Base-by-base conservation (phyloP, 1,140 invertebrate genomes). In the Calycopis cecrops region DNA sequence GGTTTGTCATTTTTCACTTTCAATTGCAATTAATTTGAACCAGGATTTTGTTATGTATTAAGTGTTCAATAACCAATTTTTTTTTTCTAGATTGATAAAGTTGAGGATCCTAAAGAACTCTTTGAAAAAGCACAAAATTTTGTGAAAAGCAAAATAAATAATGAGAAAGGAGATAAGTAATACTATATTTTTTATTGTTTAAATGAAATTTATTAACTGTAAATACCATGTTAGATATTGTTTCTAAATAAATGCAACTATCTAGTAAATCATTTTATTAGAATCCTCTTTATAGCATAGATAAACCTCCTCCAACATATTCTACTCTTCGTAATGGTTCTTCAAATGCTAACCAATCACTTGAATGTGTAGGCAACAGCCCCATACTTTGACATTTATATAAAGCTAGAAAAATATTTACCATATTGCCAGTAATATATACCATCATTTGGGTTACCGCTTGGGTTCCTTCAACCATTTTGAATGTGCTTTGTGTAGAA, bases 341-440 rank as follows among this genome's bases (percentile, higher is more conserved):
- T 34, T 98, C 95, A 90, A 99, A 99, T 38, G 98, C 98, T 35
- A 99, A 87, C 98, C 98, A 99, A 88, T 99, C 98, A 34, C 98
- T 99, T 7, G 97, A 93, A 89, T 99, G 97, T 47, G 97, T 99
- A 12, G 98, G 98, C 21, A 99, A 87, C 12, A 99, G 83, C 10
- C 98, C 98, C 98, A 99, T 99, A 48, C 96, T 97, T 67, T 99
- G 97, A 88, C 98, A 99, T 88, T 99, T 99, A 81, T 99, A 99
- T 4, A 99, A 88, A 16, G 98, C 98, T 60, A 99, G 83, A 6
- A 92, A 93, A 62, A 99, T 93, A 79, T 97, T 98, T 0, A 97
- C 93, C 53, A 99, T 87, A 88, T 99, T 99, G 17, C 98, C 98
- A 60, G 99, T 88, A 49, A 98, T 91, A 85, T 97, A 99, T 10